These are phyloP conservation scores for Poliocrania exsul DNA, from an alignment of 2,797 vertebrate species.

Conservation along the genomic window DNA sequence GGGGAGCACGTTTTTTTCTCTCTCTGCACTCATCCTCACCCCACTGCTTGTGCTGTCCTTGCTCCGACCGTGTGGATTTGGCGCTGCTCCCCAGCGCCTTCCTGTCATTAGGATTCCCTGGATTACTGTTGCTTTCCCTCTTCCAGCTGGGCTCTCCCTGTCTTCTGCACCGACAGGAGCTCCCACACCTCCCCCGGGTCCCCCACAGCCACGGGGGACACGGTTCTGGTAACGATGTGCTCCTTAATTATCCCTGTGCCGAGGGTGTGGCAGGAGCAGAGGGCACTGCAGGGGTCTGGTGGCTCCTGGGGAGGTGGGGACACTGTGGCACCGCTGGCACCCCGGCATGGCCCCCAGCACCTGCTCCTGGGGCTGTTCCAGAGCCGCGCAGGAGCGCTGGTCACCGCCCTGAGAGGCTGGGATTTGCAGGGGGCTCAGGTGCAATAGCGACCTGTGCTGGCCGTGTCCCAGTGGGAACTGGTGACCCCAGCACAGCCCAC, in stretches of 20 bases:
- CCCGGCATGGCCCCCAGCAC: accelerated
- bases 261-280: neutral
- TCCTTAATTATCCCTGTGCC: accelerated
- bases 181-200: neutral
- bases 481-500: neutral
- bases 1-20: neutral
- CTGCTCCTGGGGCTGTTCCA: neutral
- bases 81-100: constrained; percentile 12
- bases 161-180: neutral
- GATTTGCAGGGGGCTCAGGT: neutral
- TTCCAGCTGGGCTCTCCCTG: neutral
- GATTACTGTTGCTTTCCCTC: neutral
- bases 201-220: neutral
- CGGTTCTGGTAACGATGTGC: accelerated
- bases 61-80: neutral
- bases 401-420: accelerated
- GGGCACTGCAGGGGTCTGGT: neutral
- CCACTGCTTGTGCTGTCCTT: neutral
- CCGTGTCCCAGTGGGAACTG: accelerated
- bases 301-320: neutral
- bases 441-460: neutral
- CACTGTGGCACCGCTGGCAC: accelerated
- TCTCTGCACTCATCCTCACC: neutral
- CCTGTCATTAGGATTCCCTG: constrained; percentile 16
- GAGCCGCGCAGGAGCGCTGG: neutral